Base-by-base conservation (phyloP, 2,113 vertebrate species). In the Dunckerocampus dactyliophorus region DNA sequence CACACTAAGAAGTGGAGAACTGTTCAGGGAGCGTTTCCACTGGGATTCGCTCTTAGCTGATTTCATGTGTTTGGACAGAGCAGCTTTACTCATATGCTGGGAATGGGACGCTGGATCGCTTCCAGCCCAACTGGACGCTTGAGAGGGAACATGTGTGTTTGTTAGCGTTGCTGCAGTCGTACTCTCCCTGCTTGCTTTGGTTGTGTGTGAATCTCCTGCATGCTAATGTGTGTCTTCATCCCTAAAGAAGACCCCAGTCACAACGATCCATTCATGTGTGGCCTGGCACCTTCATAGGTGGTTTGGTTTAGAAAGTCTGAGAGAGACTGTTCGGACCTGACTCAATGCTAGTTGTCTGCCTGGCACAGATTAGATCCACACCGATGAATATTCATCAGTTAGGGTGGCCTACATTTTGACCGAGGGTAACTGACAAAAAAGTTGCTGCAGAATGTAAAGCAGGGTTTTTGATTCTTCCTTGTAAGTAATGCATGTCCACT, bases 291-390 rank as follows among this genome's bases (percentile, higher is more conserved):
- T 52, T 56, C 67, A 88, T 80, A 84, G 82, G 62, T 75, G 73
- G 79, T 75, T 73, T 71, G 60, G 71, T 85, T 76, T 72, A 85
- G 80, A 80, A 77, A 75, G 82, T 80, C 83, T 87, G 75, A 87
- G 82, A 54, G 80, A 80, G 77, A 82, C 83, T 88, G 83, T 88
- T 85, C 58, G 63, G 74, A 76, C 70, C 72, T 82, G 87, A 89
- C 83, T 89, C 83, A 82, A 86, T 87, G 79, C 85, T 83, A 52
- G 83, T 78, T 86, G 86, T 87, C 82, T 81, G 82, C 81, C 83
- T 86, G 88, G 84, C 86, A 87, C 85, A 80, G 79, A 87, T 85
- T 87, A 88, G 83, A 77, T 87, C 86, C 86, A 89, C 85, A 85
- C 77, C 69, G 48, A 85, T 89, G 76, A 87, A 86, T 88, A 87